Evolutionary conservation across 2,797 vertebrate species (phyloP), one percentile per base, ranked within the genome.

Genomic region (Bradypodion pumilum): DNA sequence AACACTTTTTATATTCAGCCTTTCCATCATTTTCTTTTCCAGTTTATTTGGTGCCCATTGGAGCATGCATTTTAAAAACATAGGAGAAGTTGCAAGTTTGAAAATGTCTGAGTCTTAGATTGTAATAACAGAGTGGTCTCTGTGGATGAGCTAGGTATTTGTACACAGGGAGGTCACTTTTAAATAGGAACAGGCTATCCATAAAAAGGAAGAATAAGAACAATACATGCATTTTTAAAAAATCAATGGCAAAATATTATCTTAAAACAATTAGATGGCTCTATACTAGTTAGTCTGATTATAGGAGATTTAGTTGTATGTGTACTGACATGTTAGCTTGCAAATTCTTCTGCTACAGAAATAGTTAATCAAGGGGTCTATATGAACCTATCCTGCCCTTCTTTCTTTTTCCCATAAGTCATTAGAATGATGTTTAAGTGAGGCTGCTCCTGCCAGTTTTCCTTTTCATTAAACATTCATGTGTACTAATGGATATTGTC

Each of bases 401-500:
- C 13, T 46, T 88, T 91, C 90, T 84, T 86, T 92, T 96, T 95
- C 95, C 93, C 90, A 95, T 94, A 95, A 96, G 93, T 95, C 92
- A 85, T 94, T 94, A 95, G 90, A 87, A 23, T 69, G n/a, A n/a
- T n/a, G n/a, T 89, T 93, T 95, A 92, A 91, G 90, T 90, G 91
- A 94, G 94, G 91, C 93, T 90, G 89, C 87, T 93, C 86, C 60
- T 94, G 91, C 87, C 92, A 93, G 87, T 95, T 95, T 95, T 94
- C 88, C 85, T 85, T 92, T 90, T 91, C 93, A 95, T 96, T 95
- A 96, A 96, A 95, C 95, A 95, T 96, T 96, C 89, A 95, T 96
- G 90, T 93, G 94, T 95, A 90, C 93, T 96, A 95, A 95, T 95
- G 95, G 94, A 95, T 94, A 95, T 93, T 95, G 89, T 94, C 93